Evolutionary conservation across 2,888 invertebrate species (phyloP), one percentile per base, ranked within the genome.

Genomic region (Heteromurus nitidus): DNA sequence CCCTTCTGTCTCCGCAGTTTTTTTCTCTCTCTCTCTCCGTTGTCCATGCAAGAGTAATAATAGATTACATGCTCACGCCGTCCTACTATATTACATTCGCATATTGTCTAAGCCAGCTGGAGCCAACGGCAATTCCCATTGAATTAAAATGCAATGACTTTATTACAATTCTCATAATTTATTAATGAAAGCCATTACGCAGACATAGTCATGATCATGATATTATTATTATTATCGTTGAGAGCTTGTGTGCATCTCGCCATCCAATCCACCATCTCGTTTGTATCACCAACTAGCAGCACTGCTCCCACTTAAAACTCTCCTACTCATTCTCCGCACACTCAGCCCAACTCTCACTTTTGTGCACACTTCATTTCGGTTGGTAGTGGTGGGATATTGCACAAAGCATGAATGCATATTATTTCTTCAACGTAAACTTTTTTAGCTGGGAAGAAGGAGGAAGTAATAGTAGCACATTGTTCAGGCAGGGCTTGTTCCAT

Each of bases 131-230:
- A 79, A 79, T 79, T 79, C 64, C 69, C 77, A 70, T 79, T 79
- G 77, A 70, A 79, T 79, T 79, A 79, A 79, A 79, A 69, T 79
- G 77, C 77, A 79, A 79, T 79, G 77, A 55, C 77, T 79, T 79
- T 79, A 79, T 70, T 79, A 79, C 77, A 79, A 70, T 70, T 79
- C 77, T 79, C 77, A 79, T 79, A 79, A 79, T 79, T 79, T 79
- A 79, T 79, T 79, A 79, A 79, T 79, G 77, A 79, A 79, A 79
- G 64, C 70, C 77, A 79, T 79, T 79, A 79, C 77, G 44, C 70
- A 70, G 77, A 70, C 77, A 70, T 69, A 44, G 77, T 62, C 62
- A 60, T 26, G 77, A 79, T 44, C 62, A 64, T 70, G 62, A 62
- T 70, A 55, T 36, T 77, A 42, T 47, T 69, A 69, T 77, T 68